Base-by-base conservation (phyloP, 2,888 invertebrate species). In the Thymelicus lineola region DNA sequence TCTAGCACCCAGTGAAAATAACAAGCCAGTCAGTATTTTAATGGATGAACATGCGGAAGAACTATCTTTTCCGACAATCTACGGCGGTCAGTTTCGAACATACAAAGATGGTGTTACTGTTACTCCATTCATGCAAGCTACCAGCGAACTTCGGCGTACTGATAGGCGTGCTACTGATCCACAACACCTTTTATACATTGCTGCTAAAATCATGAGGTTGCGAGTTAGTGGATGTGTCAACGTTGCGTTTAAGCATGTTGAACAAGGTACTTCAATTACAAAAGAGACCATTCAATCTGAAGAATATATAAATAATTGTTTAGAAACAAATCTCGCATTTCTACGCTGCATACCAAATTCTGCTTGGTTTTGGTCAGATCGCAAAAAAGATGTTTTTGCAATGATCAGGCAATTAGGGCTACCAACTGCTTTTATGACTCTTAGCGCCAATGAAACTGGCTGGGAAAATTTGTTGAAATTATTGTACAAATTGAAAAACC, bases 361-460 rank as follows among this genome's bases (percentile, higher is more conserved):
- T 53, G 73, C 76, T 67, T 80, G 75, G 75, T 87, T 79, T 77
- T 86, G 88, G 88, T 57, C 78, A 48, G 71, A 87, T 42, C 42
- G 42, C 42, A 42, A 42, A 80, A 80, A 76, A 76, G 83, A 87
- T 75, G 73, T 87, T 59, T 86, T 86, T 70, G 84, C 86, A 12
- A 88, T 86, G 82, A 89, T 87, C 38, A 63, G 86, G 38, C 86
- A 88, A 75, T 73, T 80, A 36, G 86, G 86, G 12, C 77, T 75
- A 74, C 87, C 86, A 69, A 86, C 86, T 67, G 74, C 77, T 63
- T 88, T 87, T 79, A 65, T 88, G 57, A 88, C 85, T 15, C 38
- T 88, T 10, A 86, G 84, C 71, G 86, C 87, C 4, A 86, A 85
- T 74, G 88, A 88, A 83, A 83, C 74, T 12, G 75, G 78, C 7